Evolutionary conservation across 1,140 invertebrate genomes (phyloP).

Genomic region (Drosophila ercepeae): DNA sequence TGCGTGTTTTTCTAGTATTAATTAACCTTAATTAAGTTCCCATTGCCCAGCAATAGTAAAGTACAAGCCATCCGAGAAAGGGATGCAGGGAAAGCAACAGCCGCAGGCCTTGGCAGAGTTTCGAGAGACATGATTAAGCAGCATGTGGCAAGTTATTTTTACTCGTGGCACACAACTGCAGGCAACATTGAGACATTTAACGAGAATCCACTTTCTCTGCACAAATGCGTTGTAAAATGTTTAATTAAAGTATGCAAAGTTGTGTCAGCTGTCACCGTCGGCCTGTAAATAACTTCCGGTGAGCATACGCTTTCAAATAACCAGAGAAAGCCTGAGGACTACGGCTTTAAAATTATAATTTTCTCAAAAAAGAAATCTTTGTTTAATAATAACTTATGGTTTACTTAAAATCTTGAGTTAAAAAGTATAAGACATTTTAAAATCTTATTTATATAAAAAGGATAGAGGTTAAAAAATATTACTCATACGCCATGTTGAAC

Average conservation of each 20-base stretch:
- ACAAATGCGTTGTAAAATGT: constrained; percentile 48
- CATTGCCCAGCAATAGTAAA: constrained; percentile 22
- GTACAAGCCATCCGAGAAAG: background rate
- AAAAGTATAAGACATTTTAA: no score
- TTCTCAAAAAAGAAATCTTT: background rate
- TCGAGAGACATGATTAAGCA: constrained; percentile 62
- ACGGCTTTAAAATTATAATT: background rate
- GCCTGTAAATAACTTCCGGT: constrained; percentile 65
- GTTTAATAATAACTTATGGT: no score
- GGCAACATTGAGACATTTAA: constrained; percentile 66
- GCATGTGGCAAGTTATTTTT: constrained; percentile 42
- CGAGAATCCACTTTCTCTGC: constrained; percentile 58
- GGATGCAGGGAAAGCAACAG: constrained; percentile 4
- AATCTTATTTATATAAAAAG: no score
- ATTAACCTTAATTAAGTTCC: constrained; percentile 77
- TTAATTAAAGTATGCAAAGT: constrained; percentile 77
- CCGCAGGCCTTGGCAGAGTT: constrained; percentile 29
- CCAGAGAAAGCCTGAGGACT: background rate
- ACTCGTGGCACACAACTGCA: constrained; percentile 45
- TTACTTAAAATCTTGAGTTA: no score
- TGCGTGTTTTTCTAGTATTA: constrained; percentile 64
- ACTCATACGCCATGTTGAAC: background rate
- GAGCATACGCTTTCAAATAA: constrained; percentile 6
- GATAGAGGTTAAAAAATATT: background rate
- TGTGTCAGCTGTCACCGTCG: constrained; percentile 59